Evolutionary conservation across 2,113 vertebrate species (phyloP), one percentile per base, ranked within the genome.

Genomic region (Ciconia boyciana): DNA sequence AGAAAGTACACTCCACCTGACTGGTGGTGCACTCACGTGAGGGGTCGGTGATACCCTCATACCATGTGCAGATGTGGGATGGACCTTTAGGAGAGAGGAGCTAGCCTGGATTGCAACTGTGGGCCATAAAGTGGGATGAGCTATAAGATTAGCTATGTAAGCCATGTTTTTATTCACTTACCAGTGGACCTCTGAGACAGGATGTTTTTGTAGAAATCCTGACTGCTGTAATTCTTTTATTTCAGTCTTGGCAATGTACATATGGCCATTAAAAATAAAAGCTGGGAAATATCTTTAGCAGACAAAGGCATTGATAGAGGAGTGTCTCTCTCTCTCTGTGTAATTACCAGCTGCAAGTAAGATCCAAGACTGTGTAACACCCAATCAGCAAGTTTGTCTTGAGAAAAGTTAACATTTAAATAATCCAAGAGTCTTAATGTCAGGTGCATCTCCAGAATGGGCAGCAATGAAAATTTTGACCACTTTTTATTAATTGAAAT

Each of bases 41-140:
- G 28, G 7, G 16, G 2, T 10, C 1, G 1, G 2, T 26, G 48
- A 60, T 58, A 32, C 11, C 24, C 7, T 68, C 36, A 62, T 5
- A 16, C 6, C 18, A 9, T 3, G 20, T 15, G 24, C 16, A 61
- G 26, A 5, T 32, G 6, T 60, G 10, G 22, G 49, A 25, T 34
- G 21, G 46, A 77, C 11, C 8, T 75, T 77, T 15, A 52, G 26
- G 58, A 57, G 68, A 83, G 36, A 70, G 18, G 24, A 83, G 6
- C 3, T 34, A 19, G 28, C 10, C 31, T 60, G 31, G 9, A 41
- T 39, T 65, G 46, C 21, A 80, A 9, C 46, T 54, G 10, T 17
- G n/a, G 39, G n/a, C 10, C 51, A 41, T 49, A 19, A 61, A 55
- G 5, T 70, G 7, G 19, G 28, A 28, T 57, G 31, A 64, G 7